Percentiles rank a stretch among this genome's conserved stretches.
phyloP scores from a whole-genome alignment of 2,888 invertebrate genomes.

The Leucozona laternaria region DNA sequence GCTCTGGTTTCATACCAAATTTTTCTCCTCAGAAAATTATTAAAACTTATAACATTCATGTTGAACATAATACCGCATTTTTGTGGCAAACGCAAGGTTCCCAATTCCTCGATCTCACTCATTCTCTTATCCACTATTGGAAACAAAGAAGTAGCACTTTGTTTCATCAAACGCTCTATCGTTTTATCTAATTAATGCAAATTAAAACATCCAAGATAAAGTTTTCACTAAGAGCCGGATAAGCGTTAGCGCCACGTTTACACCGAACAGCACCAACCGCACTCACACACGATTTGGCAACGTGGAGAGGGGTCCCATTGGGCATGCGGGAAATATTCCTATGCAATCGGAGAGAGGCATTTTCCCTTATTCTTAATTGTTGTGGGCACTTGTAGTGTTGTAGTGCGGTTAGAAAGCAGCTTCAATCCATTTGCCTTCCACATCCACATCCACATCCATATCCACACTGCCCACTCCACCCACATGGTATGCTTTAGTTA shows the following conservation, averaged over 20 bases:
- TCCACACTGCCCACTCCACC: not conserved
- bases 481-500: slow-evolving; percentile 57
- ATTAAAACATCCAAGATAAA: slow-evolving; percentile 63
- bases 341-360: slow-evolving; percentile 56
- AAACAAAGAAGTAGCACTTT: slow-evolving; percentile 14
- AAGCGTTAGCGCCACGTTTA: slow-evolving; percentile 21
- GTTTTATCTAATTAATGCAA: slow-evolving; percentile 67
- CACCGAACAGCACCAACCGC: slow-evolving; percentile 13
- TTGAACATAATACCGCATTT: not conserved
- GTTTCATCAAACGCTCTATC: slow-evolving; percentile 34
- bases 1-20: too few relatives aligned
- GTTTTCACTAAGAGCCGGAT: slow-evolving; percentile 44
- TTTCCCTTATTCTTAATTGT: slow-evolving; percentile 12
- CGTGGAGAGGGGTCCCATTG: not conserved
- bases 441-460: too few relatives aligned
- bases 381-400: not conserved
- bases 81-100: not conserved
- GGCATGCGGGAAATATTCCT: slow-evolving; percentile 35
- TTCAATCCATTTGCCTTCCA: slow-evolving; percentile 9
- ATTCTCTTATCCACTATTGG: not conserved
- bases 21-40: too few relatives aligned
- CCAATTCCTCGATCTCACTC: not conserved
- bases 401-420: not conserved
- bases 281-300: slow-evolving; percentile 9
- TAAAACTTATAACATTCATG: not conserved